A percentile compares a stretch with the other conserved stretches of the same genome.
Conservation (phyloP, 2,797 vertebrate genomes). For the Moxostoma hubbsi region DNA sequence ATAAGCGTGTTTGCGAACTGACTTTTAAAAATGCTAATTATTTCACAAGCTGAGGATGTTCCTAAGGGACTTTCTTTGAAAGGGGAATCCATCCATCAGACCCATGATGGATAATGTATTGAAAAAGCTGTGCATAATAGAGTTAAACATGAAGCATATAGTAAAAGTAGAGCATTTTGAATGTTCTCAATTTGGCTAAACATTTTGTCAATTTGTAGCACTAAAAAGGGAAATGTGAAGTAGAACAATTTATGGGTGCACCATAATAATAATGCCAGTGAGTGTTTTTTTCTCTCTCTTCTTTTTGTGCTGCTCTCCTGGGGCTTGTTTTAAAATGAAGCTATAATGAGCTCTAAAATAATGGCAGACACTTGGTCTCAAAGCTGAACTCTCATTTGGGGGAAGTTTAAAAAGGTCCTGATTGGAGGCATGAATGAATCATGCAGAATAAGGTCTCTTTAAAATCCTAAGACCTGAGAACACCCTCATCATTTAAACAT, state of each 20-base stretch:
- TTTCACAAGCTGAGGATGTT: neutral
- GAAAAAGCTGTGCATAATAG: constrained; percentile 4
- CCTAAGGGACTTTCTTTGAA: neutral
- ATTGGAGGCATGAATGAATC: constrained; percentile 37
- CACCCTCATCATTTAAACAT: constrained; percentile 16
- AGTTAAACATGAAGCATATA: neutral
- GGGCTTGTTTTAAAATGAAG: constrained; percentile 42
- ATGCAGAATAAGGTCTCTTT: constrained; percentile 2
- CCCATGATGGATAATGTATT: neutral
- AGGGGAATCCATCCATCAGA: too few relatives aligned
- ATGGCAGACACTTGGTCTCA: constrained; percentile 24
- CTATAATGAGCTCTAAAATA: constrained; percentile 32
- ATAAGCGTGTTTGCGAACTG: neutral
- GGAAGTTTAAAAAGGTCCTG: constrained; percentile 1
- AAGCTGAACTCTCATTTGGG: constrained; percentile 33
- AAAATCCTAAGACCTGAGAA: constrained; percentile 17
- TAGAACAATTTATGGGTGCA: neutral
- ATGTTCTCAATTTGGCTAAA: neutral
- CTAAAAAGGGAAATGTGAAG: constrained; percentile 1
- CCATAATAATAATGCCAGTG: neutral
- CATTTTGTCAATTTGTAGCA: too few relatives aligned
- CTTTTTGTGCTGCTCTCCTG: constrained; percentile 23
- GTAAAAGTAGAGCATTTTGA: neutral
- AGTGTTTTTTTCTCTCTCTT: neutral
- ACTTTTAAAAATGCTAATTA: neutral